Conservation (phyloP, 2,113 vertebrate species). For the Fukomys damarensis region DNA sequence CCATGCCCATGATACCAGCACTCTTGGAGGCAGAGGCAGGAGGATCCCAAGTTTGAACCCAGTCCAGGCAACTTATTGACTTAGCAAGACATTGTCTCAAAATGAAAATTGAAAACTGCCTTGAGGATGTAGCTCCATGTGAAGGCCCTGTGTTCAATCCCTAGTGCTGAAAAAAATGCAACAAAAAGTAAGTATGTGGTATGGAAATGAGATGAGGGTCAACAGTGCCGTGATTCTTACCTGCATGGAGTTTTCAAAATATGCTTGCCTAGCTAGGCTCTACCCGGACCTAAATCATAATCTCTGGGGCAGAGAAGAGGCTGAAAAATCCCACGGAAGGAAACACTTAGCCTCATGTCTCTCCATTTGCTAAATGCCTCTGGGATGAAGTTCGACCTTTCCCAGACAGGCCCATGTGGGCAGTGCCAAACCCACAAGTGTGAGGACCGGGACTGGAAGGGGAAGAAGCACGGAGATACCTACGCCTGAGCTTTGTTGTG, state of each 20-base stretch:
- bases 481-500: background rate
- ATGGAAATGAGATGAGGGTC: background rate
- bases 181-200: background rate
- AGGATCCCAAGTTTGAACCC: background rate
- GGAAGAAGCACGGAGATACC: background rate
- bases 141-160: background rate
- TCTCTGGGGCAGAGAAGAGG: background rate
- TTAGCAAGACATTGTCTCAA: background rate
- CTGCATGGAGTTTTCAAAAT: slow-evolving; percentile 39
- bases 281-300: background rate
- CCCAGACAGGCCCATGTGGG: background rate
- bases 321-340: background rate
- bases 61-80: background rate
- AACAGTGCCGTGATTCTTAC: background rate
- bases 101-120: background rate
- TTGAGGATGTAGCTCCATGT: background rate
- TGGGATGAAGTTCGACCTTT: slow-evolving; percentile 31
- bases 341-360: slow-evolving; percentile 22
- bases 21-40: background rate
- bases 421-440: background rate
- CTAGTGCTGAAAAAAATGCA: too few relatives aligned
- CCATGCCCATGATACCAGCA: background rate
- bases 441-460: background rate
- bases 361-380: background rate
- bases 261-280: background rate